Evolutionary conservation across 2,113 vertebrate species (phyloP), one percentile per base, ranked within the genome.

Genomic region (Tachysurus vachellii): DNA sequence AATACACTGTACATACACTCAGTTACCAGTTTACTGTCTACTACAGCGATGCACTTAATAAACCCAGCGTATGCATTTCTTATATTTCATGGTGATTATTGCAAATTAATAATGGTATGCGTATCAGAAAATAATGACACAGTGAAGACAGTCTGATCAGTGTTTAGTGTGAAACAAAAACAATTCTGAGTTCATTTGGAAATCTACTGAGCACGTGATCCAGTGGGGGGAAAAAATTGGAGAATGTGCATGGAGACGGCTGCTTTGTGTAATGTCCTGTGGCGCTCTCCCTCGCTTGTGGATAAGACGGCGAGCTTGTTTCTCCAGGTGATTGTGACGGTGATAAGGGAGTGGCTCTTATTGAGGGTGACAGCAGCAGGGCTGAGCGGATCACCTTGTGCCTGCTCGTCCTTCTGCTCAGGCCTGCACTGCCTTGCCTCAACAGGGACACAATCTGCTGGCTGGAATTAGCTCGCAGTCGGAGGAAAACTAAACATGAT

Each of bases 401-500:
- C 88, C 83, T 68, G 80, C 36, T 66, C 61, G 53, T 47, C 82
- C 90, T 85, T 79, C 82, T 83, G 80, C 53, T 66, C 59, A 66
- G 21, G 93, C 92, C 91, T 92, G 92, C 79, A 91, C 91, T 91
- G 93, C 92, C 84, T 92, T 93, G 92, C 77, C 85, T 88, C 70
- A 81, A 66, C 54, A 75, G 89, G 91, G 93, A 94, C 92, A 92
- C 93, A 94, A 94, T 95, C 93, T 94, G 94, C 93, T 92, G 88
- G 92, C 91, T 92, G 93, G 92, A 95, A 94, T 95, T 94, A 93
- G 92, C 92, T 94, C 93, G 81, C 91, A 90, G 93, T 92, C 92
- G 76, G 90, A 89, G 93, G 92, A 95, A 94, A 94, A 95, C 94
- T 93, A 94, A 95, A 95, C 95, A 94, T 94, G 94, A 95, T 95